phyloP scores from a whole-genome alignment of 2,888 invertebrate genomes.

The Acrocera orbiculus region DNA sequence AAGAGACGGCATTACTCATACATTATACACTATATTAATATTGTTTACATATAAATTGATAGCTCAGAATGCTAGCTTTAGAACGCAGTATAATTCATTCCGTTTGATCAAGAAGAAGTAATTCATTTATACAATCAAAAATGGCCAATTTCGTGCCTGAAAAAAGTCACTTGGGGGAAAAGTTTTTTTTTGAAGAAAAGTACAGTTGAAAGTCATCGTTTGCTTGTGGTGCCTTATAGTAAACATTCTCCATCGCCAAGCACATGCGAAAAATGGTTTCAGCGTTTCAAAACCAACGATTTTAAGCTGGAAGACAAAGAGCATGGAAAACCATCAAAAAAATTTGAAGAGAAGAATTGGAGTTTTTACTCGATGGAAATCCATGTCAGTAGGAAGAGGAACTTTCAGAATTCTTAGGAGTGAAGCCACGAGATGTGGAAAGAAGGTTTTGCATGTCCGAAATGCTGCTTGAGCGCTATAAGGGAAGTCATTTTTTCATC shows the following conservation, averaged over 20 bases:
- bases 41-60: too few species aligned
- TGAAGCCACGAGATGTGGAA: constrained; percentile 10
- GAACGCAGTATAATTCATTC: too few species aligned
- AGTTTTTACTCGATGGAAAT: constrained; percentile 7
- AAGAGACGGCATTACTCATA: too few species aligned
- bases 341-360: constrained; percentile 1
- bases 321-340: neutral
- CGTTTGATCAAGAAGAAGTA: too few species aligned
- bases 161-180: constrained; percentile 6
- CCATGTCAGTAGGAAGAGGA: constrained; percentile 10
- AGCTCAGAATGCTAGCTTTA: too few species aligned
- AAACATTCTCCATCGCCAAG: constrained; percentile 4
- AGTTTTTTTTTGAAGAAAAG: too few species aligned
- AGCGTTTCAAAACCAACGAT: too few species aligned
- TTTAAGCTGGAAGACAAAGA: too few species aligned
- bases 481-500: constrained; percentile 1
- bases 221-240: constrained; percentile 2
- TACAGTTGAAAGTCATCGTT: too few species aligned
- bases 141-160: constrained; percentile 1
- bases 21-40: too few species aligned
- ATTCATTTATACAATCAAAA: too few species aligned
- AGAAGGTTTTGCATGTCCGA: constrained; percentile 7
- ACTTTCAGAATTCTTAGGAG: constrained; percentile 9
- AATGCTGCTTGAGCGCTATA: constrained; percentile 4
- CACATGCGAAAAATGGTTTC: too few species aligned